Evolutionary conservation across 2,888 invertebrate species (phyloP), one percentile per base, ranked within the genome.

Genomic region (Aplocera efformata): DNA sequence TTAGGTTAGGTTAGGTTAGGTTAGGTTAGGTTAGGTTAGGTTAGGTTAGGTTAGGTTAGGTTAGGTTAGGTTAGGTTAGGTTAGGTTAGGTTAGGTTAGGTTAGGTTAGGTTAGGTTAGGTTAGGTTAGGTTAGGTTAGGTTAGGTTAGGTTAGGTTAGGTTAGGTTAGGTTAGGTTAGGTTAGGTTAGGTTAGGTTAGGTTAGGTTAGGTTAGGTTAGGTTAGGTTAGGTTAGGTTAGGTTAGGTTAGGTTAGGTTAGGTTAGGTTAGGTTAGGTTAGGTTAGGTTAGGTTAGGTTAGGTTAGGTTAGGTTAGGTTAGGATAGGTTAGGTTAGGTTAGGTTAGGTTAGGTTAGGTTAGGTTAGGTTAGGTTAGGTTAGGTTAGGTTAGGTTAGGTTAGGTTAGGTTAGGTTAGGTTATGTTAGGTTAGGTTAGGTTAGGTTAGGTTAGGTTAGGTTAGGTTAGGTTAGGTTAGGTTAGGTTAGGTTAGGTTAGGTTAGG

Each of bases 261-360:
- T 49, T 49, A 46, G 43, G 48, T 50, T 53, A 50, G 50, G 53
- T 47, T 49, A 42, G 44, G 48, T 45, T 50, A 48, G 49, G 53
- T 48, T 50, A 46, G 50, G 50, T 47, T 54, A 48, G 49, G 54
- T 47, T 51, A 51, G 53, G 53, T 51, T 53, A 50, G 53, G 53
- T 53, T 53, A 49, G 52, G 52, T 52, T 50, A 50, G 53, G 50
- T 53, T 53, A 50, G 53, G 50, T 53, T 53, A 53, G 53, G 53
- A 50, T 50, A 46, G 50, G 53, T 50, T 50, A 46, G 53, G 53
- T 53, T 53, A 50, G 53, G 53, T 50, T 53, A 50, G 53, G 53
- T 50, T 53, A 53, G 50, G 53, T 48, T 53, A 50, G 53, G 53
- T 50, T 50, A 48, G 53, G 50, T 50, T 50, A 50, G 50, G 53